phyloP scores from a whole-genome alignment of 2,113 vertebrate genomes.

The Camelus dromedarius region DNA sequence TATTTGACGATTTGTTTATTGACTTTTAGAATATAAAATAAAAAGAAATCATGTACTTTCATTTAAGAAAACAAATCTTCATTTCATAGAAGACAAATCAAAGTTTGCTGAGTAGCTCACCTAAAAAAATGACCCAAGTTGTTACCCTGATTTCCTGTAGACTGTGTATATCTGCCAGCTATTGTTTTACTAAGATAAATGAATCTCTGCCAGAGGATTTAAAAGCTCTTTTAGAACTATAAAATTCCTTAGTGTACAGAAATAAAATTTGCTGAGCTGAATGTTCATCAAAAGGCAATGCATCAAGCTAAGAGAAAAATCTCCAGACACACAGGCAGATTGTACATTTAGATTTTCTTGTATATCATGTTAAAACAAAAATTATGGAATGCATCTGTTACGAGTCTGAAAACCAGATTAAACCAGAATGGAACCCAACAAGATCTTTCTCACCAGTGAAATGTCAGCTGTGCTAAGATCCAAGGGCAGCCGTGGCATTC shows the following conservation, averaged over 20 bases:
- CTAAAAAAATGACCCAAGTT: constrained; percentile 64
- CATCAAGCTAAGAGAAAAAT: constrained; percentile 54
- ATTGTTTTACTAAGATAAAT: constrained; percentile 75
- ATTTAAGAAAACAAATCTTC: constrained; percentile 70
- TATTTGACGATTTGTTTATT: constrained; percentile 75
- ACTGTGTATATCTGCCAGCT: constrained; percentile 66
- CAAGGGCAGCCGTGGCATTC: not conserved
- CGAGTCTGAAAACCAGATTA: constrained; percentile 10
- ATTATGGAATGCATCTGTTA: constrained; percentile 54
- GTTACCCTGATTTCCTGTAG: constrained; percentile 71
- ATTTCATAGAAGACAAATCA: constrained; percentile 56
- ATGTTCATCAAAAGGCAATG: constrained; percentile 72
- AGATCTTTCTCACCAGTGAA: not conserved
- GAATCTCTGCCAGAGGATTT: constrained; percentile 75
- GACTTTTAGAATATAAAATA: constrained; percentile 46
- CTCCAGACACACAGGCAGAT: constrained; percentile 58
- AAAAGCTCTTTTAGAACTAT: constrained; percentile 72
- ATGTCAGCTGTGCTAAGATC: not conserved
- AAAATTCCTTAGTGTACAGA: constrained; percentile 75
- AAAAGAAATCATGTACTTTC: constrained; percentile 60
- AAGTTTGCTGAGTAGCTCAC: constrained; percentile 63
- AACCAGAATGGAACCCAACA: not conserved
- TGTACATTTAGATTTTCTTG: constrained; percentile 64
- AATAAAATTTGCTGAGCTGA: constrained; percentile 77
- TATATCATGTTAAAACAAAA: constrained; percentile 68